Evolutionary conservation across 1,140 invertebrate genomes (phyloP), one percentile per base, ranked within the genome.

Genomic region (Achatina immaculata): DNA sequence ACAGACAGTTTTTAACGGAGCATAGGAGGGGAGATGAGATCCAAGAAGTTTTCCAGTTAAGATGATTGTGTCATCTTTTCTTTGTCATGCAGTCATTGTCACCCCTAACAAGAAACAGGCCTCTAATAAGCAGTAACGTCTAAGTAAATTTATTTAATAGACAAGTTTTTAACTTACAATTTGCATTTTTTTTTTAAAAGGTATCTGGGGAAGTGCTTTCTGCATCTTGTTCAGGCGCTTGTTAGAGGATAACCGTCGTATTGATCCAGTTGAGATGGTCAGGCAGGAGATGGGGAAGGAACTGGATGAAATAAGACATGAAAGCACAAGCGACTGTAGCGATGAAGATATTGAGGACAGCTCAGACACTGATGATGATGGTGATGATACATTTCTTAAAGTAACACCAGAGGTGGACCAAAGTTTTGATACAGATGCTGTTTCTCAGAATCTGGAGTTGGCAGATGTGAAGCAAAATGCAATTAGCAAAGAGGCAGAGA

Each of bases 201-300:
- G 92, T 66, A 88, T 93, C 62, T 93, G 92, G 92, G 92, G 92
- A 34, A 93, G 92, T 85, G 92, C 92, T 0, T 93, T 92, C 83
- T 91, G 90, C 71, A 92, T 92, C 38, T 88, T 92, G 7, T 92
- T 92, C 75, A 92, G 92, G 81, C 83, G 92, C 55, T 83, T 93
- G 24, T 81, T 92, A 28, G 88, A 90, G 4, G 87, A 90, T 68
- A 89, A 89, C 79, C 88, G 89, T 42, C 87, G 87, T 48, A 72
- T 85, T 89, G 48, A 90, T 91, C 81, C 87, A 90, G 88, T 88
- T 0, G 90, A 92, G 83, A 90, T 91, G 86, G 89, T 92, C 77
- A 82, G 91, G 73, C 89, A 89, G 55, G 87, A 89, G 78, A 86
- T 91, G 81, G 85, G 88, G 85, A 85, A 82, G 71, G 76, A 66